phyloP scores from a whole-genome alignment of 2,888 invertebrate genomes.

The Tiliacea citrago region DNA sequence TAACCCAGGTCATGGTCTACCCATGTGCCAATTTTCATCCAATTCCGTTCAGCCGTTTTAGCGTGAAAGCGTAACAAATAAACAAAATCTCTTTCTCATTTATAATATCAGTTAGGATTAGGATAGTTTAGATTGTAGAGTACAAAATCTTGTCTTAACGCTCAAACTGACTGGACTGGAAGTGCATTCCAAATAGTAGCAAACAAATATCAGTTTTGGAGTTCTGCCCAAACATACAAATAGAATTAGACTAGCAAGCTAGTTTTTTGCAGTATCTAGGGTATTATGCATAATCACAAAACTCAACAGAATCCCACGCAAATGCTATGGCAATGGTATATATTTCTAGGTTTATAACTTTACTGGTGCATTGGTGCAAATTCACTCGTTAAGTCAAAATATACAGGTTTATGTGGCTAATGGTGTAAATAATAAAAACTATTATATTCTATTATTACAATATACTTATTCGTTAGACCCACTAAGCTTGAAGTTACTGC shows the following conservation, averaged over 20 bases:
- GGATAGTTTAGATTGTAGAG: background rate
- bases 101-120: too few relatives aligned
- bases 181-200: slow-evolving; percentile 2
- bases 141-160: background rate
- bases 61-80: too few relatives aligned
- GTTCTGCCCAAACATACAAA: slow-evolving; percentile 43
- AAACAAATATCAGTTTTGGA: slow-evolving; percentile 28
- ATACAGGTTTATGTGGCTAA: background rate
- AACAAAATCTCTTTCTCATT: too few relatives aligned
- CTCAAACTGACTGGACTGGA: background rate
- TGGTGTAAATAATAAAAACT: background rate
- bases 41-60: too few relatives aligned
- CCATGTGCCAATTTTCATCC: too few relatives aligned
- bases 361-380: background rate
- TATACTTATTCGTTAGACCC: background rate
- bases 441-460: background rate
- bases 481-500: background rate
- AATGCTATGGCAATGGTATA: background rate
- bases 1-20: too few relatives aligned
- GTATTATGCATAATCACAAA: background rate
- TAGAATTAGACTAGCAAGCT: slow-evolving; percentile 14
- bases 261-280: slow-evolving; percentile 8
- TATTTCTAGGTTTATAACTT: background rate
- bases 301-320: background rate
- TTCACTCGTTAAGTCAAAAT: background rate